Base-by-base conservation (phyloP, 2,113 vertebrate genomes). In the Tyrannus savana region DNA sequence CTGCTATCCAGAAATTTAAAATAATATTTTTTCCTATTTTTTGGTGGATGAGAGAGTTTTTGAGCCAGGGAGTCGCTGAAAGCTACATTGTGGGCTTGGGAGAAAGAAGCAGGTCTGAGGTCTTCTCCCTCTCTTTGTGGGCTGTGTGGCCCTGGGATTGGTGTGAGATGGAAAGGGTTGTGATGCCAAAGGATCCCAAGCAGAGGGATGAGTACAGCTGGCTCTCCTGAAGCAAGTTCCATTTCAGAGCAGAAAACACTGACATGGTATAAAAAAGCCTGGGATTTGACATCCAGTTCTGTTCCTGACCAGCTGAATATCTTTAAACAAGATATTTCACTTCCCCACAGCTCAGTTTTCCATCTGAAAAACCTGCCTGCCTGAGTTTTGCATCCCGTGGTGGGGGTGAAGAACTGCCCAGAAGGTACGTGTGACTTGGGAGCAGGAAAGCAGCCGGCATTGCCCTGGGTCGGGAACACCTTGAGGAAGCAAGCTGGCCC, bases 51-150 rank as follows among this genome's bases (percentile, higher is more conserved):
- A 66, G 66, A 58, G 4, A 3, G 3, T 9, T 28, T 75, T 84
- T 4, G 1, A 42, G 46, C 7, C 33, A 49, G 31, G 47, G 16
- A 39, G 18, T 53, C 15, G 27, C 24, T 0, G 0, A 52, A 56
- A 17, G 30, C 37, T 31, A 60, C 30, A 46, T 0, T 2, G 3
- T 28, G 47, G 60, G 14, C 63, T 52, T 63, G 73, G 25, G 49
- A 64, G 33, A 31, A 27, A 25, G 59, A 50, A 76, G 53, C 6
- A 37, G 73, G 14, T 63, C 62, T 68, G 30, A 37, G 59, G 30
- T 59, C 25, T 24, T 62, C 50, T 78, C 60, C 4, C 7, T 52
- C 15, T 24, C 46, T 33, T 9, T 6, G 1, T 11, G 25, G 35
- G 23, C 28, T 89, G 42, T n/a, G 64, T 6, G 3, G 28, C 28